Conservation (phyloP, 35 echinoderm and acorn worm genomes). For the Hemicentrotus pulcherrimus region DNA sequence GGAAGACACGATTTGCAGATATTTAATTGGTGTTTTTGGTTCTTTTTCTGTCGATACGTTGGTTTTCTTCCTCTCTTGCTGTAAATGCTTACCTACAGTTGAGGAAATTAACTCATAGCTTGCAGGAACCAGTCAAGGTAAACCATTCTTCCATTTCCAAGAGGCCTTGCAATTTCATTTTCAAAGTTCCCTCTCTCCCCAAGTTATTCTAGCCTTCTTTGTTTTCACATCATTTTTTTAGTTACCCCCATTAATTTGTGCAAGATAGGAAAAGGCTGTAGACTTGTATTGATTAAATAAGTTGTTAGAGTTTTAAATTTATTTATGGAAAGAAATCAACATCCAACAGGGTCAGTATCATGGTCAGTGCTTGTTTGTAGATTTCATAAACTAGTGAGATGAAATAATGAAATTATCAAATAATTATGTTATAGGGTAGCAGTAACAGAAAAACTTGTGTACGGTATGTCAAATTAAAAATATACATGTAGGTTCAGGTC, state of each 20-base stretch:
- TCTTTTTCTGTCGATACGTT: slow-evolving; percentile 16
- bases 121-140: slow-evolving; percentile 46
- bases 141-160: slow-evolving; percentile 25
- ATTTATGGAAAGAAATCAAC: neutral
- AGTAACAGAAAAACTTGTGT: neutral
- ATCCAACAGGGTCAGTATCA: neutral
- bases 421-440: neutral
- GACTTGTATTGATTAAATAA: neutral
- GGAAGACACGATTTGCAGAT: slow-evolving; percentile 1
- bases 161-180: slow-evolving; percentile 22
- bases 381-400: neutral
- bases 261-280: neutral
- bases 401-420: neutral
- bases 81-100: slow-evolving; percentile 43
- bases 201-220: neutral
- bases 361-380: neutral
- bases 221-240: neutral
- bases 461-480: neutral
- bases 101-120: slow-evolving; percentile 46
- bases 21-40: slow-evolving; percentile 3
- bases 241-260: neutral
- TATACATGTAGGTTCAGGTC: neutral
- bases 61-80: slow-evolving; percentile 46
- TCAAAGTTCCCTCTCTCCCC: neutral
- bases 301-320: neutral